phyloP scores from a whole-genome alignment of 2,888 invertebrate genomes.

The Myopa testacea region DNA sequence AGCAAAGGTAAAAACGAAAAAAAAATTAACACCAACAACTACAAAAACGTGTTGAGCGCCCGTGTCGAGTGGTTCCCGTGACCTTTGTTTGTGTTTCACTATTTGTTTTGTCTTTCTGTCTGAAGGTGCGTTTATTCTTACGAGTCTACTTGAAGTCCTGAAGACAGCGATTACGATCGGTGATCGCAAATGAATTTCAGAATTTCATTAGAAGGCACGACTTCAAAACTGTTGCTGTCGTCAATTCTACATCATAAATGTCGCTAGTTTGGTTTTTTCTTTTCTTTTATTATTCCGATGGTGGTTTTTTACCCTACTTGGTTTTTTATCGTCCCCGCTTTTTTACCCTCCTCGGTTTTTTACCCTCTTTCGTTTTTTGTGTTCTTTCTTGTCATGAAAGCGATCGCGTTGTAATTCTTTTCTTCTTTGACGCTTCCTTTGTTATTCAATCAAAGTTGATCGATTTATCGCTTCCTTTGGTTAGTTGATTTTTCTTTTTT shows the following conservation, averaged over 20 bases:
- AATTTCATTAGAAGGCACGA: neutral
- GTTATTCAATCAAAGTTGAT: neutral
- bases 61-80: constrained; percentile 28
- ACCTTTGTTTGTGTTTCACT: constrained; percentile 13
- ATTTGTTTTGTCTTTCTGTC: neutral
- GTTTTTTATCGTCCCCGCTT: too few species aligned
- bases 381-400: too few species aligned
- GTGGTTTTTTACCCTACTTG: too few species aligned
- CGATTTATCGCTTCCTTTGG: constrained; percentile 17
- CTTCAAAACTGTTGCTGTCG: neutral
- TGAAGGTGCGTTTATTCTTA: constrained; percentile 6
- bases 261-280: neutral
- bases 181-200: neutral
- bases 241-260: neutral
- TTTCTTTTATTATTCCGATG: neutral
- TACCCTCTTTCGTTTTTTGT: too few species aligned
- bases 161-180: neutral
- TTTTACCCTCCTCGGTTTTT: too few species aligned
- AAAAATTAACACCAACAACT: constrained; percentile 9
- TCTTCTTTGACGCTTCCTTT: neutral
- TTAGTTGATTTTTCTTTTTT: neutral
- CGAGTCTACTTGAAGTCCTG: neutral
- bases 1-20: too few species aligned
- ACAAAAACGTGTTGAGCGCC: constrained; percentile 49
- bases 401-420: too few species aligned